Conservation (phyloP, 2,888 invertebrate genomes). For the Athalia circularis region DNA sequence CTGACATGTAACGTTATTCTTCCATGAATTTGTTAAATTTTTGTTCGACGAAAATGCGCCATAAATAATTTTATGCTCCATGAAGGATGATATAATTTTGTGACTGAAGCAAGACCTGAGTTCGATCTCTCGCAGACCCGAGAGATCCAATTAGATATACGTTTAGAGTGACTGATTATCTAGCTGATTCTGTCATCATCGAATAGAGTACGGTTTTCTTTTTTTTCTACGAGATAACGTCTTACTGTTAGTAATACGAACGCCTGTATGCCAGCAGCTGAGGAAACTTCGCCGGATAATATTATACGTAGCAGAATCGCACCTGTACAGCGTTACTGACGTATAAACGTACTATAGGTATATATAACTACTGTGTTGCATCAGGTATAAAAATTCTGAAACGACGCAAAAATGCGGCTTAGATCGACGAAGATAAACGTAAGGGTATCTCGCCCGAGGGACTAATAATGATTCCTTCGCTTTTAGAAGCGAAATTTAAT, state of each 20-base stretch:
- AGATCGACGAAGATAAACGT: too few relatives aligned
- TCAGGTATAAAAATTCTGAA: background rate
- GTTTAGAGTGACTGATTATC: conserved; percentile 1
- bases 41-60: background rate
- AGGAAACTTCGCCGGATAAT: background rate
- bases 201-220: background rate
- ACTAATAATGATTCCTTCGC: too few relatives aligned
- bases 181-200: background rate
- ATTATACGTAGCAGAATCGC: background rate
- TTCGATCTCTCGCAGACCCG: background rate
- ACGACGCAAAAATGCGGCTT: background rate
- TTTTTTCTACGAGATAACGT: background rate
- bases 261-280: background rate
- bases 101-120: too few relatives aligned
- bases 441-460: too few relatives aligned
- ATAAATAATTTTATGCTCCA: too few relatives aligned
- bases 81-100: too few relatives aligned
- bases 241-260: background rate
- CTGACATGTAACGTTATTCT: too few relatives aligned
- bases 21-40: background rate
- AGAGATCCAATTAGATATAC: conserved; percentile 1
- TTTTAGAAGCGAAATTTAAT: conserved; percentile 40
- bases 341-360: too few relatives aligned
- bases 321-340: background rate
- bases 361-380: too few relatives aligned